Conservation (phyloP, 2,888 invertebrate genomes). For the Fissipunctia ypsillon region DNA sequence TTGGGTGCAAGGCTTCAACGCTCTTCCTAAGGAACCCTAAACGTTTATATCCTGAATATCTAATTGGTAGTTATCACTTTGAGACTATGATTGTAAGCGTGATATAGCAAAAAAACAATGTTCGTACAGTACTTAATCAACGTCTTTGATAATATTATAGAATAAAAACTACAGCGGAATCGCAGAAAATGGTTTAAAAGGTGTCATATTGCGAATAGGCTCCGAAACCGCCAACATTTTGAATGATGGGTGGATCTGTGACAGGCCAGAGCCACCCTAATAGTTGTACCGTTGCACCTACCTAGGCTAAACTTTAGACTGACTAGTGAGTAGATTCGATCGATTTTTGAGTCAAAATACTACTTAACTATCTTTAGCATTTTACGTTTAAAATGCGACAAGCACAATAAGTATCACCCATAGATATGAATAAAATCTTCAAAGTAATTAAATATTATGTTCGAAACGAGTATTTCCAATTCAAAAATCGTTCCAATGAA, state of each 20-base stretch:
- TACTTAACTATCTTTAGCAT: not conserved
- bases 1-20: not conserved
- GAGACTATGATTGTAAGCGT: constrained; percentile 36
- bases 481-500: too few species aligned
- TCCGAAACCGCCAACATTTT: not conserved
- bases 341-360: not conserved
- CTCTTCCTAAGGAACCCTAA: constrained; percentile 46
- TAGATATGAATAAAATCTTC: too few species aligned
- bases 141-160: constrained; percentile 31
- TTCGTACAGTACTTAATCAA: constrained; percentile 1
- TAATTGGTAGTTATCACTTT: constrained; percentile 58
- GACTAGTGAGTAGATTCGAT: not conserved
- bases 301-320: not conserved
- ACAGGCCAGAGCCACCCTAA: not conserved
- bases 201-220: not conserved
- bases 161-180: not conserved
- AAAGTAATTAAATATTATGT: too few species aligned
- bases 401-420: not conserved
- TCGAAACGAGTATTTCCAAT: too few species aligned
- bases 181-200: not conserved
- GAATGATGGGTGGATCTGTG: not conserved
- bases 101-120: constrained; percentile 16
- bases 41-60: constrained; percentile 56
- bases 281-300: not conserved
- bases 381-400: not conserved